A percentile compares a stretch with the other conserved stretches of the same genome.
phyloP scores from a whole-genome alignment of 2,797 vertebrate genomes.

The Pseudomugil tenellus region DNA sequence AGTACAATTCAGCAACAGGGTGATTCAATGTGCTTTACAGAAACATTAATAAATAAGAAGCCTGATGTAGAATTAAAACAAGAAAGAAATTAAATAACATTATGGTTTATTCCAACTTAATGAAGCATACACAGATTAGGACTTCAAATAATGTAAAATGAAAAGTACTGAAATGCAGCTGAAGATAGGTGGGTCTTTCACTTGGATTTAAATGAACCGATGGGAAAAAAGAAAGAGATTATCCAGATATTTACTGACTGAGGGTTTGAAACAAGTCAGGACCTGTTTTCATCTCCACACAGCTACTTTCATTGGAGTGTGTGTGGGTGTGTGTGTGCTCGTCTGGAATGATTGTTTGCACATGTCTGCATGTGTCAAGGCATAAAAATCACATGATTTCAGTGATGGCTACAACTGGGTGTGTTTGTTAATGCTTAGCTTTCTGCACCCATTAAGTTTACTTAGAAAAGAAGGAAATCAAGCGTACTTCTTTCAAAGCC shows the following conservation, averaged over 20 bases:
- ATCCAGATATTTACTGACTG: slow-evolving; percentile 24
- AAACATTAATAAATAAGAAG: too few species aligned
- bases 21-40: too few species aligned
- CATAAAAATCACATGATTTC: slow-evolving; percentile 45
- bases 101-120: too few species aligned
- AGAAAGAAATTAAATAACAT: too few species aligned
- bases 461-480: slow-evolving; percentile 6
- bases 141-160: too few species aligned
- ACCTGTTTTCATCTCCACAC: slow-evolving; percentile 14
- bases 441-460: slow-evolving; percentile 30
- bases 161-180: too few species aligned
- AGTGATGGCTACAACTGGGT: slow-evolving; percentile 48
- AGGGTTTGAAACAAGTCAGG: slow-evolving; percentile 50
- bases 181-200: too few species aligned
- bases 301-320: slow-evolving; percentile 8
- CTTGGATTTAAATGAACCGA: too few species aligned
- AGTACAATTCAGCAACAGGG: too few species aligned
- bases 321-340: slow-evolving; percentile 8
- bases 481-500: slow-evolving; percentile 6
- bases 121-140: too few species aligned
- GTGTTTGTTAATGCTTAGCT: slow-evolving; percentile 48
- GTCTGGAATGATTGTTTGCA: slow-evolving; percentile 18
- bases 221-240: too few species aligned
- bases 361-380: slow-evolving; percentile 22
- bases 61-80: too few species aligned